Conservation (phyloP, 2,797 vertebrate genomes). For the Myioborus melanocephalus region DNA sequence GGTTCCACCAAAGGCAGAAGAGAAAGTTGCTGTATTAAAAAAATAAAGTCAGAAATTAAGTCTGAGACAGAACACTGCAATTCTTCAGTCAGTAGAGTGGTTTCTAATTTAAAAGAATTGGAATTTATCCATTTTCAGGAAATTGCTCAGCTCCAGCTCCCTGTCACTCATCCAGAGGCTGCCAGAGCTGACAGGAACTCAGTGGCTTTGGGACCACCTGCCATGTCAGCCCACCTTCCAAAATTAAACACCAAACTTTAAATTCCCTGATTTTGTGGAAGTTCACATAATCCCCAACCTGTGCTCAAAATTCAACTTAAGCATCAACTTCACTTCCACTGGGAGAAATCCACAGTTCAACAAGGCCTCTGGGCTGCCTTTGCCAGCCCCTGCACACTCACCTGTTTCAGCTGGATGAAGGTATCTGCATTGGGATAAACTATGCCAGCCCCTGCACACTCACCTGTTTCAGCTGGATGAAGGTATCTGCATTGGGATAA, state of each 20-base stretch:
- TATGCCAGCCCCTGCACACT: neutral
- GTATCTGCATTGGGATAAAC: too few relatives aligned
- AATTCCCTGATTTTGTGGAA: neutral
- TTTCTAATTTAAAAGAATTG: neutral
- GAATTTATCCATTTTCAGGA: neutral
- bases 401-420: too few relatives aligned
- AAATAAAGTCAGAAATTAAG: constrained; percentile 1
- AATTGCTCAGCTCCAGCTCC: neutral
- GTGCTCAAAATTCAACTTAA: neutral
- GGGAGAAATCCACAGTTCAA: neutral
- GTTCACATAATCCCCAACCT: neutral
- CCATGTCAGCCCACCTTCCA: neutral
- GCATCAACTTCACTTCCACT: neutral
- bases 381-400: too few relatives aligned
- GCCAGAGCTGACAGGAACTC: neutral
- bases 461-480: too few relatives aligned
- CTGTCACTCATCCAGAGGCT: neutral
- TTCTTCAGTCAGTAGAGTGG: neutral
- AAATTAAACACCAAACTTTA: neutral
- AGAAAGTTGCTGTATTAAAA: constrained; percentile 86
- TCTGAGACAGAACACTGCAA: neutral
- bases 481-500: too few relatives aligned
- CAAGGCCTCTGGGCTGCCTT: too few relatives aligned
- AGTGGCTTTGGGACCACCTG: neutral
- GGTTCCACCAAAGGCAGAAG: constrained; percentile 97